Conservation (phyloP, 2,113 vertebrate genomes). For the Carlito syrichta region DNA sequence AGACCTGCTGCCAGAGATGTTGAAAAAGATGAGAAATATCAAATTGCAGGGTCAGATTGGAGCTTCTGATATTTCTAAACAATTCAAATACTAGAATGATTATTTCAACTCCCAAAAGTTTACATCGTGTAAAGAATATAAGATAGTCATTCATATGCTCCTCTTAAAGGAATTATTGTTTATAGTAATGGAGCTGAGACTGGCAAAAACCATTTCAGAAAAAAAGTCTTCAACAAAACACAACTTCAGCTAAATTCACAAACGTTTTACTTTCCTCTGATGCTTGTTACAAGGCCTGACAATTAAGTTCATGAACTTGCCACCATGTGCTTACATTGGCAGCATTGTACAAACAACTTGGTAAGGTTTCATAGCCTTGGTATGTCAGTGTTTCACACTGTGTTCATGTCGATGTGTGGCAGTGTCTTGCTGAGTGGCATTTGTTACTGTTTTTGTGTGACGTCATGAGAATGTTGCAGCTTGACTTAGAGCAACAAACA, state of each 20-base stretch:
- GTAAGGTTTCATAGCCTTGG: too few relatives aligned
- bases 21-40: not conserved
- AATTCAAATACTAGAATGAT: not conserved
- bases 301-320: too few relatives aligned
- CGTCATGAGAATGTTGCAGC: too few relatives aligned
- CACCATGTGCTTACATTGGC: too few relatives aligned
- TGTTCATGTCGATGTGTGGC: too few relatives aligned
- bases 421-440: too few relatives aligned
- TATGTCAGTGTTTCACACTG: too few relatives aligned
- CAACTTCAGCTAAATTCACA: not conserved
- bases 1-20: not conserved
- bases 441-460: too few relatives aligned
- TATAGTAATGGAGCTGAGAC: not conserved
- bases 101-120: not conserved
- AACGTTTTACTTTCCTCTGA: not conserved
- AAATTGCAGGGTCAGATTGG: not conserved
- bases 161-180: not conserved
- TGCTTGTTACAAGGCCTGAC: too few relatives aligned
- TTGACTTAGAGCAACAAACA: too few relatives aligned
- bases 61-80: constrained; percentile 27
- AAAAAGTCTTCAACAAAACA: not conserved
- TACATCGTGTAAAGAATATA: constrained; percentile 1
- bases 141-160: not conserved
- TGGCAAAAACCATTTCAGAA: constrained; percentile 5
- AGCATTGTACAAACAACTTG: too few relatives aligned